Evolutionary conservation across 2,888 invertebrate genomes (phyloP), one percentile per base, ranked within the genome.

Genomic region (Coleophora deauratella): DNA sequence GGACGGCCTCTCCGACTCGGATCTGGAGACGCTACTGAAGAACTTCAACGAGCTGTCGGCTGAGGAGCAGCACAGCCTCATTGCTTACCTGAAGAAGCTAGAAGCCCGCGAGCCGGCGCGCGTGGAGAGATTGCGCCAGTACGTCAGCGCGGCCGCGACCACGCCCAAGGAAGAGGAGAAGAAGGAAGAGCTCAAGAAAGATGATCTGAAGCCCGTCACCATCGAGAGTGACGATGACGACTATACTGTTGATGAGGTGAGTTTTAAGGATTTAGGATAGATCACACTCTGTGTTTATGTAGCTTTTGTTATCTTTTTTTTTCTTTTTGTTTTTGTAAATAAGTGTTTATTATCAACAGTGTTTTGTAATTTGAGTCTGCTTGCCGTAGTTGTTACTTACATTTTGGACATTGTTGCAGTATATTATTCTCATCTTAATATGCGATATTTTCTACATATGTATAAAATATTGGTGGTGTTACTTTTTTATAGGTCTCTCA

Each of bases 11-110:
- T 93, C 93, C 0, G 94, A 95, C 64, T 90, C 91, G 0, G 95
- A 95, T 58, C 69, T 95, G 36, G 93, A 94, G 63, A 91, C 93
- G 0, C 72, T 95, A 1, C 66, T 95, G 42, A 93, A 93, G 66
- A 95, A 94, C 62, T 85, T 84, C 57, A 93, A 93, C 64, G 93
- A 94, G 56, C 71, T 95, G 10, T 91, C 91, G 0, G 89, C 90
- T 0, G 93, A 94, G 49, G 95, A 95, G 64, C 95, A 95, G 59
- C 92, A 93, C 62, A 91, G 92, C 53, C 85, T 95, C 3, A 94
- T 95, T 28, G 91, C 90, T 0, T 94, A 94, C 62, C 67, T 95
- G 44, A 94, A 94, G 63, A 94, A 94, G 65, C 66, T 95, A 32
- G 95, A 95, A 66, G 89, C 90, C 0, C 89, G 89, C 2, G 92